These are phyloP conservation scores for Caenorhabditis latens DNA, from an alignment of 1,140 invertebrate species.

Conservation along the genomic window DNA sequence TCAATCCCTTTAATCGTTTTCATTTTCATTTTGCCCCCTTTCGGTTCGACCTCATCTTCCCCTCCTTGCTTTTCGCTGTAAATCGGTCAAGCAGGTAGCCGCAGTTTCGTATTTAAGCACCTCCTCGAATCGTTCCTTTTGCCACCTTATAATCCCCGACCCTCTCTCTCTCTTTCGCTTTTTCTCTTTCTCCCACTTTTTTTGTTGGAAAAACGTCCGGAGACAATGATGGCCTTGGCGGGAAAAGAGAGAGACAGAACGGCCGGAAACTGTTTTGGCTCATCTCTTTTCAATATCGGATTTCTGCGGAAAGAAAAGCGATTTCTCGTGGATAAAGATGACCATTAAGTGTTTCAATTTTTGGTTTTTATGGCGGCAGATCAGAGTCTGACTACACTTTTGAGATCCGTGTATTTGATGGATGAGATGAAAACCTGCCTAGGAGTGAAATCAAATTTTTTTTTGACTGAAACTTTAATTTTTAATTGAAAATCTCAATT, in stretches of 20 bases:
- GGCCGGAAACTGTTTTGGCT: constrained; percentile 51
- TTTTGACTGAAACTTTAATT: no score
- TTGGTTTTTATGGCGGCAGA: neutral
- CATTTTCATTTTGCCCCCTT: constrained; percentile 22
- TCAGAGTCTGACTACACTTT: neutral
- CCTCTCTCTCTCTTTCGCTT: constrained; percentile 10
- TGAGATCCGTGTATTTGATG: no score
- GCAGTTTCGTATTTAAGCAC: constrained; percentile 25
- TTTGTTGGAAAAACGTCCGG: constrained; percentile 3
- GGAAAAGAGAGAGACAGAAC: constrained; percentile 29
- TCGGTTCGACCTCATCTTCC: constrained; percentile 37
- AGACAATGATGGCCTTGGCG: constrained; percentile 51
- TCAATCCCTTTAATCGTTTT: constrained; percentile 27
- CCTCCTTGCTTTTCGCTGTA: neutral
- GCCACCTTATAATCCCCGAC: constrained; percentile 45
- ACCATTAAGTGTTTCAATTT: constrained; percentile 53
- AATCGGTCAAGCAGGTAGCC: constrained; percentile 52
- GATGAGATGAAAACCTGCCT: no score
- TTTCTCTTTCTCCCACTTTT: neutral
- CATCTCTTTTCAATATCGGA: constrained; percentile 48
- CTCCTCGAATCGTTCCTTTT: constrained; percentile 1
- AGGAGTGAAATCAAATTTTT: no score
- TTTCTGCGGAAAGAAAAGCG: constrained; percentile 5
- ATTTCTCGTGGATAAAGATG: neutral
- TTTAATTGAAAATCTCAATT: no score